These are phyloP conservation scores for Lates japonicus DNA, from an alignment of 2,797 vertebrate species.

Conservation along the genomic window DNA sequence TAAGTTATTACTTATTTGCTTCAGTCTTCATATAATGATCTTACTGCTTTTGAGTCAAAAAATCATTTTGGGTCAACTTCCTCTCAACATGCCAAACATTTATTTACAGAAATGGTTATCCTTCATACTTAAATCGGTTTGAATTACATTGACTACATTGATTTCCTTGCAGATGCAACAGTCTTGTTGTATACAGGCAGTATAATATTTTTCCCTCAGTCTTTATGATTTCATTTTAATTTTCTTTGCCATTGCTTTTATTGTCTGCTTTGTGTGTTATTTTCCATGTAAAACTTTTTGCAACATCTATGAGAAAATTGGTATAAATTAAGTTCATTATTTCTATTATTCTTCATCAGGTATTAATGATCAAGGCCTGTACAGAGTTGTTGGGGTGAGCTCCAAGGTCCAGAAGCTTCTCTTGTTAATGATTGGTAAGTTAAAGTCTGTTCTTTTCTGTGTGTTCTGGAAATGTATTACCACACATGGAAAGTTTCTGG, in stretches of 20 bases:
- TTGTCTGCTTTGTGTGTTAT: background rate
- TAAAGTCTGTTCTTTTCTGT: conserved; percentile 13
- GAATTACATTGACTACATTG: background rate
- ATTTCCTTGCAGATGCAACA: background rate
- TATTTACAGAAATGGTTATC: conserved; percentile 5
- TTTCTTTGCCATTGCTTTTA: background rate
- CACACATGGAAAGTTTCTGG: background rate
- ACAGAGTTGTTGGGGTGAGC: conserved; percentile 98
- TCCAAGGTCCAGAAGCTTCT: conserved; percentile 99
- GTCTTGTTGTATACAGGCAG: background rate
- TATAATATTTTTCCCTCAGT: background rate
- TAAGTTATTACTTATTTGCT: conserved; percentile 26
- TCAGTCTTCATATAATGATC: background rate
- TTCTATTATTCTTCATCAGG: conserved; percentile 81
- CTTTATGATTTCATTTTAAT: background rate
- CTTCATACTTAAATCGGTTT: background rate
- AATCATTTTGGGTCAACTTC: background rate
- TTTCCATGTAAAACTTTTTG: background rate
- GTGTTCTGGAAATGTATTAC: conserved; percentile 19
- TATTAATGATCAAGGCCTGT: conserved; percentile 98
- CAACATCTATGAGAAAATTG: background rate
- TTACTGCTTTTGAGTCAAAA: conserved; percentile 14
- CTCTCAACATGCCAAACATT: background rate
- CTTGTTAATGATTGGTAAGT: conserved; percentile 96
- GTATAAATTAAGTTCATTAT: background rate